Evolutionary conservation across 2,888 invertebrate genomes (phyloP).

Genomic region (Yponomeuta cagnagella): DNA sequence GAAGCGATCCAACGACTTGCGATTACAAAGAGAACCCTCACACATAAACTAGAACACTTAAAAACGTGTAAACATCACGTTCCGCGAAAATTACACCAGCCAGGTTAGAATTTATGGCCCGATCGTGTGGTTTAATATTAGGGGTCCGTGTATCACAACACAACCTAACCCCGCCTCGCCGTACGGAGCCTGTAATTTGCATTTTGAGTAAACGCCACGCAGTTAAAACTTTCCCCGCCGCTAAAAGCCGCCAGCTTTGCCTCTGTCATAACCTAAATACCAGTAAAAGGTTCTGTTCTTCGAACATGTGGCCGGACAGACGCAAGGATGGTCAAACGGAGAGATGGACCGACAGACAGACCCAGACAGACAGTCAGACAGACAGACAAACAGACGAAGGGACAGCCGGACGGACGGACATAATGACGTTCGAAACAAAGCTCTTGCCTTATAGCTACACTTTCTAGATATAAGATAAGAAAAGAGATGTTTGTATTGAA

Average conservation of each 20-base stretch:
- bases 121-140: conserved; percentile 69
- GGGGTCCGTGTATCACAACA: conserved; percentile 65
- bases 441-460: too few species aligned
- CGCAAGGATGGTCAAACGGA: too few species aligned
- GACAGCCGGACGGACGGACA: too few species aligned
- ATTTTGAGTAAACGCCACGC: conserved; percentile 66
- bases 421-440: too few species aligned
- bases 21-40: conserved; percentile 6
- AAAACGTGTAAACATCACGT: conserved; percentile 54
- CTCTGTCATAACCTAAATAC: conserved; percentile 21
- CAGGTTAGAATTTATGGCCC: conserved; percentile 59
- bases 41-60: conserved; percentile 25
- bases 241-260: conserved; percentile 40
- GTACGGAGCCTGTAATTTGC: conserved; percentile 66
- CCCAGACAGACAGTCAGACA: too few species aligned
- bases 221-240: conserved; percentile 61
- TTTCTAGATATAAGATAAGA: too few species aligned
- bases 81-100: conserved; percentile 50
- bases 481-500: too few species aligned
- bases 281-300: conserved; percentile 15
- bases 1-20: not conserved
- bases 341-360: too few species aligned
- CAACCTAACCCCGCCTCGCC: conserved; percentile 49
- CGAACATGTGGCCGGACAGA: too few species aligned
- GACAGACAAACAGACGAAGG: too few species aligned